These are phyloP conservation scores for Drosophila lacertosa DNA, from an alignment of 1,140 invertebrate genomes.

Conservation along the genomic window DNA sequence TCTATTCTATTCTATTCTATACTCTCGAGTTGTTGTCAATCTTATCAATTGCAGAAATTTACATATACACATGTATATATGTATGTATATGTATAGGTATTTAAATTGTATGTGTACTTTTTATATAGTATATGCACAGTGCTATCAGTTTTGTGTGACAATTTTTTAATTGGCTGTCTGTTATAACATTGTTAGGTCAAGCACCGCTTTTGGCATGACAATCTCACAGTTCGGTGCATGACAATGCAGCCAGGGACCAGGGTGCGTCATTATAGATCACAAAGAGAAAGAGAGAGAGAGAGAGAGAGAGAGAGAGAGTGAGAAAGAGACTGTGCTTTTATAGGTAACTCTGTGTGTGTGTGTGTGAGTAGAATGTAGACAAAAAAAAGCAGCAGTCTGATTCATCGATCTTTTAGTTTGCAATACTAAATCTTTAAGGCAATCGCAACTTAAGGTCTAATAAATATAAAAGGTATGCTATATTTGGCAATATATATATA, in stretches of 20 bases:
- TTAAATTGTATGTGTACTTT: slow-evolving; percentile 14
- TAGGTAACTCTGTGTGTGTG: neutral
- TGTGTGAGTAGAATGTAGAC: neutral
- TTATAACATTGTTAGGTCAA: slow-evolving; percentile 76
- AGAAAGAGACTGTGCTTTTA: neutral
- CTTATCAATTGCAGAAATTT: slow-evolving; percentile 78
- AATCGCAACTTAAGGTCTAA: neutral
- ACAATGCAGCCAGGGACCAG: slow-evolving; percentile 37
- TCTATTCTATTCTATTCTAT: slow-evolving; percentile 45
- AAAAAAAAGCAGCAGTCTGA: slow-evolving; percentile 9
- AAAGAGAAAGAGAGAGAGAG: slow-evolving; percentile 17
- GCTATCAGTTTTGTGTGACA: slow-evolving; percentile 52
- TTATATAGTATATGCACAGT: slow-evolving; percentile 1
- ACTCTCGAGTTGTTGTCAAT: slow-evolving; percentile 30
- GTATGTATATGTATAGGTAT: slow-evolving; percentile 16
- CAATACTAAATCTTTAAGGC: neutral
- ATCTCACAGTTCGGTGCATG: slow-evolving; percentile 46
- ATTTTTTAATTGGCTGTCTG: slow-evolving; percentile 55
- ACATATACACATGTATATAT: slow-evolving; percentile 39
- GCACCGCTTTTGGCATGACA: slow-evolving; percentile 63
- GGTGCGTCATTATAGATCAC: slow-evolving; percentile 55
- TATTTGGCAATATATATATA: slow-evolving; percentile 9
- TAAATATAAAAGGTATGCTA: slow-evolving; percentile 1
- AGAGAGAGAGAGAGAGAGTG: slow-evolving; percentile 29
- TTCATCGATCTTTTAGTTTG: neutral